phyloP scores from a whole-genome alignment of 2,113 vertebrate genomes.

The Cathartes aura region DNA sequence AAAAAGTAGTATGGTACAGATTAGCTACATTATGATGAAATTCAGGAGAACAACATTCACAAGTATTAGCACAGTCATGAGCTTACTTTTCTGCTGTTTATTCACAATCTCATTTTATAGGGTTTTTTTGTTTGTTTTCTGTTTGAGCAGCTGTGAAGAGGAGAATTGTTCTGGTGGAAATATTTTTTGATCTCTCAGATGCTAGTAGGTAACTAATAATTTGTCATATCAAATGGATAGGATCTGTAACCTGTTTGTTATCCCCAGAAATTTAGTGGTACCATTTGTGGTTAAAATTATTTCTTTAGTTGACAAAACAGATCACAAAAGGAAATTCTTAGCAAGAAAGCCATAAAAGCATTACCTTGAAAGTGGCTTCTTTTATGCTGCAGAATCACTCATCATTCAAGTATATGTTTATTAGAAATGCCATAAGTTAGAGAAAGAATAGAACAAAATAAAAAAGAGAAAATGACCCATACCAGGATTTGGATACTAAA shows the following conservation, averaged over 20 bases:
- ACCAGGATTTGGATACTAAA: not conserved
- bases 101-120: not conserved
- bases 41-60: not conserved
- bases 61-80: not conserved
- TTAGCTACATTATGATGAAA: not conserved
- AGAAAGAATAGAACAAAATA: not conserved
- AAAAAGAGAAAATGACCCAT: not conserved
- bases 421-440: not conserved
- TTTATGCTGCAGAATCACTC: not conserved
- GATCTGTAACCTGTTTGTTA: slow-evolving; percentile 19
- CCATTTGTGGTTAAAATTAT: not conserved
- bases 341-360: not conserved
- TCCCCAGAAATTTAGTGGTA: not conserved
- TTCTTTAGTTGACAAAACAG: slow-evolving; percentile 9
- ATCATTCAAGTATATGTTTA: not conserved
- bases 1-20: not conserved
- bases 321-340: not conserved
- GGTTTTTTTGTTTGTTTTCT: slow-evolving; percentile 26
- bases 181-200: slow-evolving; percentile 10
- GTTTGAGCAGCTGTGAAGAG: slow-evolving; percentile 35
- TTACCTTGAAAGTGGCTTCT: not conserved
- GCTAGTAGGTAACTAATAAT: not conserved
- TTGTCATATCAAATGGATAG: slow-evolving; percentile 1
- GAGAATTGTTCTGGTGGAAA: slow-evolving; percentile 1
- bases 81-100: slow-evolving; percentile 2